Evolutionary conservation across 2,888 invertebrate species (phyloP).

Genomic region (Brachyopa scutellaris): DNA sequence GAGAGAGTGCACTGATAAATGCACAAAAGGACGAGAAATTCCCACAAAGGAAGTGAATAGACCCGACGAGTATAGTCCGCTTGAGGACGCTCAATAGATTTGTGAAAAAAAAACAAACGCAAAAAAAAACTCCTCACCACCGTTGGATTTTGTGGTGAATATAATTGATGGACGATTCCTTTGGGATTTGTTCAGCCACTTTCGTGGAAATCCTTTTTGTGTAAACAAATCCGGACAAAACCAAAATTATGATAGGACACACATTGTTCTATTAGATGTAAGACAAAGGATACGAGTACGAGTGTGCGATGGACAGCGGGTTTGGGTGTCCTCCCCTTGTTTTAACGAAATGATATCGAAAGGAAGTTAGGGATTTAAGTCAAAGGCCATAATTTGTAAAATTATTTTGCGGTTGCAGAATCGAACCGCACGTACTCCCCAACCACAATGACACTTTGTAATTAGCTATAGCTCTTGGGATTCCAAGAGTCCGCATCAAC

Average conservation of each 20-base stretch:
- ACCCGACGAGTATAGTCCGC: background rate
- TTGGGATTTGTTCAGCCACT: slow-evolving; percentile 34
- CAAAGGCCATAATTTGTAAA: background rate
- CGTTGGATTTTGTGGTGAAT: slow-evolving; percentile 27
- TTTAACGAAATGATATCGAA: background rate
- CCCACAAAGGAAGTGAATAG: slow-evolving; percentile 9
- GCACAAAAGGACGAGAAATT: slow-evolving; percentile 19
- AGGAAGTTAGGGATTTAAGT: too few relatives aligned
- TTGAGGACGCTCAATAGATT: slow-evolving; percentile 33
- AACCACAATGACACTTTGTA: background rate
- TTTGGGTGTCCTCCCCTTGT: too few relatives aligned
- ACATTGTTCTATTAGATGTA: slow-evolving; percentile 15
- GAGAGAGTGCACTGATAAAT: slow-evolving; percentile 40
- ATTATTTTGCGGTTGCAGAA: background rate
- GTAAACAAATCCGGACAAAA: slow-evolving; percentile 23
- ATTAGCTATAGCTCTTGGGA: background rate
- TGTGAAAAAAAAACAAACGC: slow-evolving; percentile 16
- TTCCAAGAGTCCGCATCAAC: background rate
- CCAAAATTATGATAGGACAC: slow-evolving; percentile 17
- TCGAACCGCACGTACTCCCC: background rate
- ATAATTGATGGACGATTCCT: slow-evolving; percentile 47
- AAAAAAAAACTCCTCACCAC: background rate
- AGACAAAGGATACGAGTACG: slow-evolving; percentile 6
- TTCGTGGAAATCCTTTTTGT: slow-evolving; percentile 21
- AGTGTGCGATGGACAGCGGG: background rate